Conservation (phyloP, 2,797 vertebrate genomes). For the Lepilemur ruficaudatus region DNA sequence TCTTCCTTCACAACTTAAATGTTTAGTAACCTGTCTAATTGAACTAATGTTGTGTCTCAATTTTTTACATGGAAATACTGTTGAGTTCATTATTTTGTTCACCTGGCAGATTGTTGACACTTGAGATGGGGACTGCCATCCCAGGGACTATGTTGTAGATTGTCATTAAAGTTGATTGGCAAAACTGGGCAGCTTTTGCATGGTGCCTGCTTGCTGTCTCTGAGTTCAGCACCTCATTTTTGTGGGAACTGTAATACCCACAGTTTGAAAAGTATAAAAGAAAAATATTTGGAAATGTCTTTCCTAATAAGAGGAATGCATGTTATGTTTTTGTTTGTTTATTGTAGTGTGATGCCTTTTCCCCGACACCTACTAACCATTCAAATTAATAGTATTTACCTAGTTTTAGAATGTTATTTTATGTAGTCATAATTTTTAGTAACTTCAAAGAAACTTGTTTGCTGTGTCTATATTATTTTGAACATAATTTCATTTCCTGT, state of each 20-base stretch:
- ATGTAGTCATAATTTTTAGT: slow-evolving; percentile 65
- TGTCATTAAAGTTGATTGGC: slow-evolving; percentile 71
- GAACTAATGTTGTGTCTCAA: slow-evolving; percentile 83
- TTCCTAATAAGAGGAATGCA: slow-evolving; percentile 80
- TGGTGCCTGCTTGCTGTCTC: slow-evolving; percentile 71
- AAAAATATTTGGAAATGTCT: slow-evolving; percentile 56
- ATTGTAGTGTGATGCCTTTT: slow-evolving; percentile 84
- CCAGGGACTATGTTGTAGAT: slow-evolving; percentile 52
- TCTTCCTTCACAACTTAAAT: slow-evolving; percentile 73
- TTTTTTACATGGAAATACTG: slow-evolving; percentile 70
- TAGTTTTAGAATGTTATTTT: slow-evolving; percentile 71
- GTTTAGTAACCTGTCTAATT: slow-evolving; percentile 81
- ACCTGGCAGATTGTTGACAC: slow-evolving; percentile 49
- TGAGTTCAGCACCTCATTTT: slow-evolving; percentile 74
- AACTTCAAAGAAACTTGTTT: slow-evolving; percentile 66
- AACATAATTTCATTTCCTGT: slow-evolving; percentile 62
- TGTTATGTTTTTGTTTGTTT: slow-evolving; percentile 80
- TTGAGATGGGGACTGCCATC: slow-evolving; percentile 55
- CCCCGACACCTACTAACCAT: slow-evolving; percentile 84
- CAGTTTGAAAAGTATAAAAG: slow-evolving; percentile 74
- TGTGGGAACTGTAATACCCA: slow-evolving; percentile 70
- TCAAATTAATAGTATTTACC: slow-evolving; percentile 79
- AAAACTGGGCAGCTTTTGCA: slow-evolving; percentile 71
- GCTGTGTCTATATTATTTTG: slow-evolving; percentile 68
- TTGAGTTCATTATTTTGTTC: slow-evolving; percentile 52